These are phyloP conservation scores for Xanthia icteritia DNA, from an alignment of 2,888 invertebrate species.

Conservation along the genomic window DNA sequence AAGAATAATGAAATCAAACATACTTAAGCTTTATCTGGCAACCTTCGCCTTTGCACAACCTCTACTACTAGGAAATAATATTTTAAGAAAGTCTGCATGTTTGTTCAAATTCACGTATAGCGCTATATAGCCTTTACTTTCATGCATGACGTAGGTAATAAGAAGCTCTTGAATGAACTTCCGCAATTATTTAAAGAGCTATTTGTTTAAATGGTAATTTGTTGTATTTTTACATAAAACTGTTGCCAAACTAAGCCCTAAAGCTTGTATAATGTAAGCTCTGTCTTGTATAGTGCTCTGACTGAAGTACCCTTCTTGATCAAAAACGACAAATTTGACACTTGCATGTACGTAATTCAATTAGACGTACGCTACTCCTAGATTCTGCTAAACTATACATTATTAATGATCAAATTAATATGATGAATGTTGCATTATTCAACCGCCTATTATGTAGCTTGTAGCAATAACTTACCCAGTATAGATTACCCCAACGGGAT, in stretches of 20 bases:
- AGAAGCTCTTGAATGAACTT: neutral
- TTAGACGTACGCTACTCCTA: neutral
- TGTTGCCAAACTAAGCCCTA: neutral
- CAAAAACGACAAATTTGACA: neutral
- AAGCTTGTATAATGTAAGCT: neutral
- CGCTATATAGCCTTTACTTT: constrained; percentile 4
- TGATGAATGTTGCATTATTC: constrained; percentile 35
- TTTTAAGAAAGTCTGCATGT: constrained; percentile 7
- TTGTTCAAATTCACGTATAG: neutral
- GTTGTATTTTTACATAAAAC: neutral
- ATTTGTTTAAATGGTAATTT: neutral
- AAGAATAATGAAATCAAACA: constrained; percentile 58
- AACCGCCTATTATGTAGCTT: constrained; percentile 20
- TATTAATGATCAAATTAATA: constrained; percentile 39
- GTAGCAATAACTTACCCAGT: constrained; percentile 39
- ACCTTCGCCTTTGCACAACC: constrained; percentile 34
- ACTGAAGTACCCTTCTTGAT: neutral
- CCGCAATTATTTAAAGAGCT: neutral
- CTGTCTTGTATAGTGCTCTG: neutral
- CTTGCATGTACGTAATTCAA: constrained; percentile 8
- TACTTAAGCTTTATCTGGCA: constrained; percentile 46
- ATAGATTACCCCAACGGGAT: constrained; percentile 54
- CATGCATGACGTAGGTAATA: neutral
- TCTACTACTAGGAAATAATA: constrained; percentile 13
- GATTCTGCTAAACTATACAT: constrained; percentile 21